Percentiles rank a stretch among this genome's conserved stretches.
phyloP scores from a whole-genome alignment of 2,113 vertebrate genomes.

The Tragelaphus imberbis region DNA sequence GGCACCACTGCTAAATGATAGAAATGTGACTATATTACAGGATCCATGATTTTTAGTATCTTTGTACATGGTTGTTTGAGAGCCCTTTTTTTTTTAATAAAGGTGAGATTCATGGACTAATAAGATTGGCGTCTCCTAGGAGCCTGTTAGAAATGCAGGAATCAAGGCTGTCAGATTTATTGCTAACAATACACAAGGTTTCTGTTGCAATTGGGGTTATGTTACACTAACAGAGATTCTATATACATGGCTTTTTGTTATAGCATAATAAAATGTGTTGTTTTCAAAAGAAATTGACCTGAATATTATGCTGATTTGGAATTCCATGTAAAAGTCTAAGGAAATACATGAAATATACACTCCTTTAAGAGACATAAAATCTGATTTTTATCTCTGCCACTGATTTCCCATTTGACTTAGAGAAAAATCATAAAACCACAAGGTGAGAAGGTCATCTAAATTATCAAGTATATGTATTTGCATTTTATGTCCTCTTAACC shows the following conservation, averaged over 20 bases:
- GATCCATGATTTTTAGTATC: not conserved
- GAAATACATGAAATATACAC: not conserved
- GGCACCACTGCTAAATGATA: not conserved
- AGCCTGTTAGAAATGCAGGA: not conserved
- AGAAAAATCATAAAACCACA: not conserved
- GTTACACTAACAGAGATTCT: not conserved
- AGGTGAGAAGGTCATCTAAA: not conserved
- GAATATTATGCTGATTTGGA: not conserved
- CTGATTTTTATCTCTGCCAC: conserved; percentile 11
- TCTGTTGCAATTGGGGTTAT: conserved; percentile 20
- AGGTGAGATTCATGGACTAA: not conserved
- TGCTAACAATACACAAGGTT: conserved; percentile 15
- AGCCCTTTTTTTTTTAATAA: not conserved
- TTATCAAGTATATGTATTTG: not conserved
- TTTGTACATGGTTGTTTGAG: not conserved
- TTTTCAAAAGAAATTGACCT: not conserved
- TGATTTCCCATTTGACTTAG: not conserved
- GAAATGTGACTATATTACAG: not conserved
- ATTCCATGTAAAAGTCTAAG: not conserved
- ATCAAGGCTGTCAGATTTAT: conserved; percentile 43
- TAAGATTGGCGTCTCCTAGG: not conserved
- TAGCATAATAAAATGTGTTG: conserved; percentile 16
- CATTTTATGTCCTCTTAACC: not conserved
- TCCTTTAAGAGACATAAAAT: not conserved
- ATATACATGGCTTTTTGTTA: not conserved